These are phyloP conservation scores for Chaetogeoica ovagalla DNA, from an alignment of 2,888 invertebrate species.

Conservation along the genomic window DNA sequence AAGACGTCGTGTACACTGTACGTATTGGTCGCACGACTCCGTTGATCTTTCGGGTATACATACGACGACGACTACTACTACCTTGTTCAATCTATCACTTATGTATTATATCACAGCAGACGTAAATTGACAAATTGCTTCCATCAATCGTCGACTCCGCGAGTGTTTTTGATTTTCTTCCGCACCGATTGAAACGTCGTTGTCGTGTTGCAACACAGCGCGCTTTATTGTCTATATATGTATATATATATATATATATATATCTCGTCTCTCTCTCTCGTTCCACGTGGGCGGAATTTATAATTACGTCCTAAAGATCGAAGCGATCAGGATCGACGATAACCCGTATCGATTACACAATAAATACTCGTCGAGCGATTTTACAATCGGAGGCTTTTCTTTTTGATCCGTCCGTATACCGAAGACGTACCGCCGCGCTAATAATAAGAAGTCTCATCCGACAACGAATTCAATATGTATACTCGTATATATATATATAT, in stretches of 20 bases:
- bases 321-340: background rate
- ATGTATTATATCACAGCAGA: background rate
- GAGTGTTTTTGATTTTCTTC: slow-evolving; percentile 20
- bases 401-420: background rate
- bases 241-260: background rate
- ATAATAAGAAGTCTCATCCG: background rate
- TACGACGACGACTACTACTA: background rate
- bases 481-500: too few relatives aligned
- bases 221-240: slow-evolving; percentile 22
- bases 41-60: slow-evolving; percentile 37
- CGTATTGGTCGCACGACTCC: slow-evolving; percentile 5
- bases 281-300: slow-evolving; percentile 33
- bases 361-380: background rate
- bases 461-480: background rate
- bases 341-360: background rate
- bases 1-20: slow-evolving; percentile 14
- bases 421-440: background rate
- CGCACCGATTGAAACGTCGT: slow-evolving; percentile 38
- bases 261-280: background rate
- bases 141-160: slow-evolving; percentile 42
- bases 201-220: background rate
- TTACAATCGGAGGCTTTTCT: background rate
- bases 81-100: slow-evolving; percentile 44
- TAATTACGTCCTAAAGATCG: slow-evolving; percentile 27
- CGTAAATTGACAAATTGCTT: slow-evolving; percentile 42